These are phyloP conservation scores for Stenchaetothrips biformis DNA, from an alignment of 2,888 invertebrate species.

Conservation along the genomic window DNA sequence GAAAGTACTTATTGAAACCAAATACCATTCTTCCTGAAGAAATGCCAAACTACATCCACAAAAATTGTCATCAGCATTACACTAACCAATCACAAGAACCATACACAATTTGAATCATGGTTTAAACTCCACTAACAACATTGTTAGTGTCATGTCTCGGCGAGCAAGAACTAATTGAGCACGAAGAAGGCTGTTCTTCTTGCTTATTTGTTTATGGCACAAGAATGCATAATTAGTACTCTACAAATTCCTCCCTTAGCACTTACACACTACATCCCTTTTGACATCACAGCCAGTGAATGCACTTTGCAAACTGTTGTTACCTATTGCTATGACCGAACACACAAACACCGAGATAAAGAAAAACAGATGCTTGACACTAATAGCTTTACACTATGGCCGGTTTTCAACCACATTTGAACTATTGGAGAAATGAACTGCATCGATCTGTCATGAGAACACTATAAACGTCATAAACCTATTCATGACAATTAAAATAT, in stretches of 20 bases:
- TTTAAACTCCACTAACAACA: neutral
- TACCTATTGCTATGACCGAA: conserved; percentile 1
- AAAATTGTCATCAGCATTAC: no score
- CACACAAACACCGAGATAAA: neutral
- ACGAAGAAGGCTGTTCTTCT: neutral
- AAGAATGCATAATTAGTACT: conserved; percentile 19
- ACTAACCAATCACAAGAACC: neutral
- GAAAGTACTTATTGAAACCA: no score
- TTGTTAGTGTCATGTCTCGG: neutral
- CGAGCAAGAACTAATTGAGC: conserved; percentile 21
- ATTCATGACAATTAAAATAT: conserved; percentile 14
- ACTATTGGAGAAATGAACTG: conserved; percentile 8
- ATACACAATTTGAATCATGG: neutral
- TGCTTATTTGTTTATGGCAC: conserved; percentile 19
- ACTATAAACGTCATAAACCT: conserved; percentile 13
- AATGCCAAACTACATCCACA: no score
- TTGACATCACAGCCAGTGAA: conserved; percentile 24
- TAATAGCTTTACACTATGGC: conserved; percentile 2
- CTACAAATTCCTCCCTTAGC: neutral
- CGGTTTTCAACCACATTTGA: neutral
- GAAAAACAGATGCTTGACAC: neutral
- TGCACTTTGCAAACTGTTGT: conserved; percentile 14
- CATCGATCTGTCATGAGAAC: conserved; percentile 18
- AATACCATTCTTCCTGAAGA: no score
- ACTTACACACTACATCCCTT: conserved; percentile 21